phyloP scores from a whole-genome alignment of 2,888 invertebrate species.

The Idaea straminata region DNA sequence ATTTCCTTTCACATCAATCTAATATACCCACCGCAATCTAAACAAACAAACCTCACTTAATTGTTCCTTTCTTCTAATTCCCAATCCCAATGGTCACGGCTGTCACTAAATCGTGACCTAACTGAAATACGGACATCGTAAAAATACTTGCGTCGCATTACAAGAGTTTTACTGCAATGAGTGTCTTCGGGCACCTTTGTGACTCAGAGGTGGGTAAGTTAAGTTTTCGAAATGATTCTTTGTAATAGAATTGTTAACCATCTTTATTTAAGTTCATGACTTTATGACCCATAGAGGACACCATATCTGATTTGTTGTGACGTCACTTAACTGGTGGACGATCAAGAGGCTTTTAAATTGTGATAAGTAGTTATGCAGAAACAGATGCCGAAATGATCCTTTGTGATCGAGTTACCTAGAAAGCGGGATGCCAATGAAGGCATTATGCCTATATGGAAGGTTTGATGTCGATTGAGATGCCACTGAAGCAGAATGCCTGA shows the following conservation, averaged over 20 bases:
- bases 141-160: slow-evolving; percentile 34
- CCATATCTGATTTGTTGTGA: too few species aligned
- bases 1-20: neutral
- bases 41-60: neutral
- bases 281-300: too few species aligned
- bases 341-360: too few species aligned
- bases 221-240: neutral
- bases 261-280: too few species aligned
- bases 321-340: too few species aligned
- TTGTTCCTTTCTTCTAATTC: slow-evolving; percentile 12
- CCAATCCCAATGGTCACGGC: slow-evolving; percentile 18
- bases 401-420: too few species aligned
- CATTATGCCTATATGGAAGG: too few species aligned
- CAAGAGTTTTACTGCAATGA: slow-evolving; percentile 27
- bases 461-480: too few species aligned
- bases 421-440: too few species aligned
- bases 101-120: slow-evolving; percentile 28
- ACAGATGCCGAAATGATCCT: too few species aligned
- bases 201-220: neutral
- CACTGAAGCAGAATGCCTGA: too few species aligned
- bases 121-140: slow-evolving; percentile 21
- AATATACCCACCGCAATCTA: neutral
- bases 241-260: neutral
- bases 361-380: too few species aligned
- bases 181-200: neutral